Conservation (phyloP, 1,140 invertebrate genomes). For the Lysiphlebus fabarum region DNA sequence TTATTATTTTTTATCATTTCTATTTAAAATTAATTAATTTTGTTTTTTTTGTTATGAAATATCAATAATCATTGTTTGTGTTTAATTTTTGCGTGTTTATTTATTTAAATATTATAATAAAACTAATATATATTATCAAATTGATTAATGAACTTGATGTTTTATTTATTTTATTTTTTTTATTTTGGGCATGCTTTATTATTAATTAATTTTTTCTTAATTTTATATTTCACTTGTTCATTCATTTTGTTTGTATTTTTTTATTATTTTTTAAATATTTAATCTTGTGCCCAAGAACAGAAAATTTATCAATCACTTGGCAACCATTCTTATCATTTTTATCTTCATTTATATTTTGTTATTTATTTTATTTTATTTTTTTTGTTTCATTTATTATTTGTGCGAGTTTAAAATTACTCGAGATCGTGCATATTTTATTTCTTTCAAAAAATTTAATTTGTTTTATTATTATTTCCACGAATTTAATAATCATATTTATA, state of each 20-base stretch:
- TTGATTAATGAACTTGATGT: too few relatives aligned
- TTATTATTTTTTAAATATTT: background rate
- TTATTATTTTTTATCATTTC: slow-evolving; percentile 3
- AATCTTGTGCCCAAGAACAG: background rate
- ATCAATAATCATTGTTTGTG: slow-evolving; percentile 4
- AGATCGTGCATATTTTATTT: slow-evolving; percentile 15
- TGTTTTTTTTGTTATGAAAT: slow-evolving; percentile 8
- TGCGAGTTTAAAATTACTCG: slow-evolving; percentile 13
- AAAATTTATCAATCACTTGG: too few relatives aligned
- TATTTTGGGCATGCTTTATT: too few relatives aligned
- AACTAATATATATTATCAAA: too few relatives aligned
- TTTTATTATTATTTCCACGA: background rate
- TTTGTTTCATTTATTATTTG: slow-evolving; percentile 1
- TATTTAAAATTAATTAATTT: slow-evolving; percentile 11
- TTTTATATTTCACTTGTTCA: background rate
- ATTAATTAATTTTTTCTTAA: background rate
- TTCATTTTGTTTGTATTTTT: background rate
- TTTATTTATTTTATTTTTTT: too few relatives aligned
- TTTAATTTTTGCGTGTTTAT: too few relatives aligned
- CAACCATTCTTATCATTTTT: too few relatives aligned
- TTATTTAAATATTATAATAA: too few relatives aligned
- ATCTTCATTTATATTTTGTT: too few relatives aligned
- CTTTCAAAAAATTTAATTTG: background rate
- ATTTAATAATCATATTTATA: too few relatives aligned
- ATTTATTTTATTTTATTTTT: too few relatives aligned